Conservation (phyloP, 2,888 invertebrate species). For the Lordiphosa fenestrarum region DNA sequence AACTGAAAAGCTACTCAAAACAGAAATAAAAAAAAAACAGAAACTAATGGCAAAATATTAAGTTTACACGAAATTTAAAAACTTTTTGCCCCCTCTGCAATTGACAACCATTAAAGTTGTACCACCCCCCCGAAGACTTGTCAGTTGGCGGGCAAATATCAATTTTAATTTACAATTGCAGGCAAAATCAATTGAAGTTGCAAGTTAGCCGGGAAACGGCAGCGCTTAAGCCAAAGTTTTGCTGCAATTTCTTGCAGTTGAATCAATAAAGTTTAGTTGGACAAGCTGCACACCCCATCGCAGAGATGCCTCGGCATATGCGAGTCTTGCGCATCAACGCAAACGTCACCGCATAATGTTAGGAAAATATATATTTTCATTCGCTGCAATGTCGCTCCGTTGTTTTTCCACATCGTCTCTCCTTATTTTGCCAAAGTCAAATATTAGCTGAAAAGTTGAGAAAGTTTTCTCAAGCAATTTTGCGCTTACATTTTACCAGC, state of each 20-base stretch:
- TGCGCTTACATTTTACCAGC: slow-evolving; percentile 67
- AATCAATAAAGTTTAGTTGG: slow-evolving; percentile 33
- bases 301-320: slow-evolving; percentile 34
- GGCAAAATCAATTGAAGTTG: slow-evolving; percentile 10
- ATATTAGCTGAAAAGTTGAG: slow-evolving; percentile 78
- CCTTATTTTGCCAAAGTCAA: slow-evolving; percentile 74
- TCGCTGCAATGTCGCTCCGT: slow-evolving; percentile 49
- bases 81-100: slow-evolving; percentile 35
- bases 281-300: too few species aligned
- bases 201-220: not conserved
- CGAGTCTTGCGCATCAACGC: slow-evolving; percentile 53
- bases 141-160: slow-evolving; percentile 47
- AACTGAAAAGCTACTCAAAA: slow-evolving; percentile 74
- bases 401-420: slow-evolving; percentile 71
- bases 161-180: slow-evolving; percentile 73
- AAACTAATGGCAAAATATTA: slow-evolving; percentile 64
- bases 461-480: slow-evolving; percentile 77
- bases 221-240: slow-evolving; percentile 36
- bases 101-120: slow-evolving; percentile 64
- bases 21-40: slow-evolving; percentile 13
- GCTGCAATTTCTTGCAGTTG: slow-evolving; percentile 17
- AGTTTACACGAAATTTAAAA: slow-evolving; percentile 53
- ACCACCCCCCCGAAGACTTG: slow-evolving; percentile 3
- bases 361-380: slow-evolving; percentile 42
- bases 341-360: slow-evolving; percentile 68